Percentiles rank a stretch among this genome's conserved stretches.
Evolutionary conservation across 2,113 vertebrate species (phyloP).

Genomic region (Cyprinodon variegatus): DNA sequence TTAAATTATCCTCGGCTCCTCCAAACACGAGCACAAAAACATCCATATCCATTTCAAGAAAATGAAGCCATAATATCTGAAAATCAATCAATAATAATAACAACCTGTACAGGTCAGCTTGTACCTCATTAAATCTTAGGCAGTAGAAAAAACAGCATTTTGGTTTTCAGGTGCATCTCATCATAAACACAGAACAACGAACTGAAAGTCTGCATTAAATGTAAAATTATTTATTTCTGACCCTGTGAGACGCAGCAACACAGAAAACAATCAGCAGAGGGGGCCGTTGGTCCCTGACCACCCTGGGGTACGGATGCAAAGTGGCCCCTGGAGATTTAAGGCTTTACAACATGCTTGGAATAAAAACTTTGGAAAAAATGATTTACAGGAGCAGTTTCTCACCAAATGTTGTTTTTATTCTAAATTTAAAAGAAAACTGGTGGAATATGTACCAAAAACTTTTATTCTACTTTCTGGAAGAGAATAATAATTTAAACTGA

Average conservation of each 20-base stretch:
- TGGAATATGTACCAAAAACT: not conserved
- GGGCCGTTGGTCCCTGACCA: conserved; percentile 26
- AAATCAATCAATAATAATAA: conserved; percentile 38
- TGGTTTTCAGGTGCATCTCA: conserved; percentile 78
- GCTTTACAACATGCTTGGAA: not conserved
- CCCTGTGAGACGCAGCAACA: conserved; percentile 40
- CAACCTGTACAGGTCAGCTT: conserved; percentile 49
- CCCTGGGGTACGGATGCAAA: conserved; percentile 17
- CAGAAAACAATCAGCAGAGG: not conserved
- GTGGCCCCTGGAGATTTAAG: conserved; percentile 32
- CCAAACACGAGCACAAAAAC: conserved; percentile 40
- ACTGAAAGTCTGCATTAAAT: conserved; percentile 5
- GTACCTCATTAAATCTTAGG: conserved; percentile 30
- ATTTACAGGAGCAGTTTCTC: not conserved
- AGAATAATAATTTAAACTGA: not conserved
- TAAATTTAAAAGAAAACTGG: not conserved
- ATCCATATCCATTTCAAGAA: conserved; percentile 57
- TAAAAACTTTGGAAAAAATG: conserved; percentile 5
- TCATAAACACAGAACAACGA: conserved; percentile 83
- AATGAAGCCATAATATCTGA: conserved; percentile 39
- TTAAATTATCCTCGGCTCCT: conserved; percentile 57
- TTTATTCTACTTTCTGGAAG: not conserved
- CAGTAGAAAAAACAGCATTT: conserved; percentile 77
- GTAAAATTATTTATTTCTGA: not conserved
- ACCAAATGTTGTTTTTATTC: not conserved